Evolutionary conservation across 35 echinoderm and acorn worm genomes (phyloP), one percentile per base, ranked within the genome.

Genomic region (Apostichopus japonicus): DNA sequence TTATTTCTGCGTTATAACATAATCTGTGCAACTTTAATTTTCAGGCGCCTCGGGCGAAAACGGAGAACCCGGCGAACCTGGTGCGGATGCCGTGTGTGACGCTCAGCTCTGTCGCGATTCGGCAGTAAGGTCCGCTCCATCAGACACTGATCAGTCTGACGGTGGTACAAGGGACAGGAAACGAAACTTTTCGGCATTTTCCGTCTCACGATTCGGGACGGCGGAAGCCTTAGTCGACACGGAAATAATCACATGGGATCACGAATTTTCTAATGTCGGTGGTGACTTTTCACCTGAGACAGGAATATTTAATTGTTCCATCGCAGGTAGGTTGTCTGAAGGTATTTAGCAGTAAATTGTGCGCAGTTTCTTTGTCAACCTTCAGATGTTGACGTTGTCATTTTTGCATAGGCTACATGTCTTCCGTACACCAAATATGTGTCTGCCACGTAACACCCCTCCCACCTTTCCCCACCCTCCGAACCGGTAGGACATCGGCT

Each of bases 231-330:
- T 54, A 4, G 79, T 86, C 76, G 92, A 92, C 8, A 90, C 94
- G 23, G 23, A 90, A 23, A 87, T 94, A 5, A 79, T 98, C 14
- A 98, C 90, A 24, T 98, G 93, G 83, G 80, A 98, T 8, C 94
- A 95, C 44, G 90, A 90, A 13, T 94, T 98, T 56, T 59, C 93
- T 6, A 95, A 95, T 55, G 72, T 92, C 23, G 92, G 94, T 22
- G 93, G 87, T 9, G 83, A 98, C 77, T 98, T 98, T 53, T 77
- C 93, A 53, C 24, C 78, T 8, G 73, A 92, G 10, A 98, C 96
- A 1, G 96, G 96, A 55, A 95, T 96, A 77, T 98, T 98, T 61
- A 93, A 94, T 67, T 94, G 94, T 79, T 91, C 92, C 54, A 75
- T 98, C 53, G 80, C 94, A 67, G 96, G 94, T 95, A 44, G 33